phyloP scores from a whole-genome alignment of 1,140 invertebrate genomes.

The Drosophila orosa region DNA sequence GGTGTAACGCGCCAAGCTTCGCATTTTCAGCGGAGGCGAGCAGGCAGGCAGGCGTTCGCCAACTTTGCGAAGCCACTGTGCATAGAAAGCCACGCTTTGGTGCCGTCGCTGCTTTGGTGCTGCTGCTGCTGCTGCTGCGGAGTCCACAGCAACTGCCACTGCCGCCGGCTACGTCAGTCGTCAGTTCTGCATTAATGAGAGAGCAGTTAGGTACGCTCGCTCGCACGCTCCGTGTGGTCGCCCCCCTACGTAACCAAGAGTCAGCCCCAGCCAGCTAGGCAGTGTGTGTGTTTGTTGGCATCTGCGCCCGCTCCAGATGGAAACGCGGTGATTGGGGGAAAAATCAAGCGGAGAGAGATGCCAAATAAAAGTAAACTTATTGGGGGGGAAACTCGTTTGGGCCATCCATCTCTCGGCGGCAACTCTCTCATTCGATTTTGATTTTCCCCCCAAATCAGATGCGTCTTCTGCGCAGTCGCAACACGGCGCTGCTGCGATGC shows the following conservation, averaged over 20 bases:
- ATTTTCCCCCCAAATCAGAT: slow-evolving; percentile 55
- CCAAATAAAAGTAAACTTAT: slow-evolving; percentile 54
- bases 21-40: slow-evolving; percentile 11
- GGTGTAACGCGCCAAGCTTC: slow-evolving; percentile 12
- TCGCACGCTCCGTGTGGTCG: slow-evolving; percentile 74
- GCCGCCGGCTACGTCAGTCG: slow-evolving; percentile 57
- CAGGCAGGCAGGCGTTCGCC: slow-evolving; percentile 36
- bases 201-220: slow-evolving; percentile 76
- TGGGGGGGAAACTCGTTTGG: slow-evolving; percentile 56
- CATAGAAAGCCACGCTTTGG: slow-evolving; percentile 77
- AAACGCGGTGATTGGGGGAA: slow-evolving; percentile 31
- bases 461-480: slow-evolving; percentile 66
- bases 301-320: slow-evolving; percentile 44
- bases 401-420: slow-evolving; percentile 35
- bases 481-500: slow-evolving; percentile 61
- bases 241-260: slow-evolving; percentile 32
- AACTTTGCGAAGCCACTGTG: slow-evolving; percentile 71
- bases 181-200: slow-evolving; percentile 84
- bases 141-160: slow-evolving; percentile 20
- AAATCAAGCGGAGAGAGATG: slow-evolving; percentile 53
- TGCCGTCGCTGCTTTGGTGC: slow-evolving; percentile 40
- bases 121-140: slow-evolving; percentile 20
- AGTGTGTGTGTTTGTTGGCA: slow-evolving; percentile 7
- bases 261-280: not conserved
- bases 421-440: slow-evolving; percentile 49